Conservation (phyloP, 2,888 invertebrate genomes). For the Pyrocoelia pectoralis region DNA sequence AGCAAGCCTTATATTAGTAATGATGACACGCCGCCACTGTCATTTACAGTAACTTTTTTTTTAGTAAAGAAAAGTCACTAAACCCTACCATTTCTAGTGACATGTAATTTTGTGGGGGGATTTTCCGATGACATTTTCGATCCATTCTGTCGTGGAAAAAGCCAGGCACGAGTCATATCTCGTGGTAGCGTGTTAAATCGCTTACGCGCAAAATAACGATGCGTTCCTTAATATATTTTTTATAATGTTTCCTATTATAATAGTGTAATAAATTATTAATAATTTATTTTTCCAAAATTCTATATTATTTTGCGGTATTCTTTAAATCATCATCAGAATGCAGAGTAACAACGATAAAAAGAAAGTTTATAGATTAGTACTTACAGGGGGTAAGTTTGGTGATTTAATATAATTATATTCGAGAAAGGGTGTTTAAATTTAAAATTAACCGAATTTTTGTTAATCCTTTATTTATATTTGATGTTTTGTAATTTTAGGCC, state of each 20-base stretch:
- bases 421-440: too few species aligned
- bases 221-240: slow-evolving; percentile 38
- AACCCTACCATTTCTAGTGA: not conserved
- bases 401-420: too few species aligned
- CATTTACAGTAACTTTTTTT: too few species aligned
- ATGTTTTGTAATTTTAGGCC: slow-evolving; percentile 73
- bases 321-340: too few species aligned
- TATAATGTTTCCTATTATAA: slow-evolving; percentile 49
- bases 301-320: slow-evolving; percentile 12
- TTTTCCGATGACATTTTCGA: slow-evolving; percentile 24
- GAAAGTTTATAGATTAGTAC: slow-evolving; percentile 83
- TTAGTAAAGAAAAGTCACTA: slow-evolving; percentile 17
- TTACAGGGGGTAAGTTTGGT: slow-evolving; percentile 91
- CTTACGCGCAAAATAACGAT: slow-evolving; percentile 21
- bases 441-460: too few species aligned
- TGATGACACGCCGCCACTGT: too few species aligned
- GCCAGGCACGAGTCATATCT: slow-evolving; percentile 8
- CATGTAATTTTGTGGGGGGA: not conserved
- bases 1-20: too few species aligned
- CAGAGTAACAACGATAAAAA: slow-evolving; percentile 58
- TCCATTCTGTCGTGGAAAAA: slow-evolving; percentile 6
- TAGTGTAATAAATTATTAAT: slow-evolving; percentile 39
- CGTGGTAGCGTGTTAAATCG: slow-evolving; percentile 26
- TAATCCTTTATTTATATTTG: too few species aligned
- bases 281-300: slow-evolving; percentile 38